These are phyloP conservation scores for Myiothlypis chrysogaster DNA, from an alignment of 2,797 vertebrate species.

Conservation along the genomic window DNA sequence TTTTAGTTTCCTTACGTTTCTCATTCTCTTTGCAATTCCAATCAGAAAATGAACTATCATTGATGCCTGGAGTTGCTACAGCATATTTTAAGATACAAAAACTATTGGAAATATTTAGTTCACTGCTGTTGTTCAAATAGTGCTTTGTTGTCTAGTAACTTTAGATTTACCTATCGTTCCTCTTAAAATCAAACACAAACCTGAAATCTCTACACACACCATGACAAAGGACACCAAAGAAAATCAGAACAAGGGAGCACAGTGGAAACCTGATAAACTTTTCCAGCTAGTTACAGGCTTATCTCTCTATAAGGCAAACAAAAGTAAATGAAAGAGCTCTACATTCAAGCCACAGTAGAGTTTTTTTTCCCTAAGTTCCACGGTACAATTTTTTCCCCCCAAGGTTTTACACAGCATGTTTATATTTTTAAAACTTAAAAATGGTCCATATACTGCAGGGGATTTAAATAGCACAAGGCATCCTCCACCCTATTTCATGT, in stretches of 20 bases:
- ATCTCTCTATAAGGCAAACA: neutral
- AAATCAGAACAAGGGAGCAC: neutral
- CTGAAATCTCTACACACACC: neutral
- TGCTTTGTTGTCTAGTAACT: neutral
- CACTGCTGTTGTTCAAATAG: neutral
- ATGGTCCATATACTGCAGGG: neutral
- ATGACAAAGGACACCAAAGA: neutral
- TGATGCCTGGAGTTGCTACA: neutral
- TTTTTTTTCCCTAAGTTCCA: neutral
- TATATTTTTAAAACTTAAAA: constrained; percentile 5
- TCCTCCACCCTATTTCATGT: neutral
- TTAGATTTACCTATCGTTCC: neutral
- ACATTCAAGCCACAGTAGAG: neutral
- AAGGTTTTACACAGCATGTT: neutral
- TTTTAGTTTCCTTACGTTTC: neutral
- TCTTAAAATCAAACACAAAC: constrained; percentile 19
- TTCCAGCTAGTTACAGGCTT: neutral
- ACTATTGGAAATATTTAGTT: neutral
- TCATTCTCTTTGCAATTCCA: constrained; percentile 14
- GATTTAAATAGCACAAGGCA: neutral
- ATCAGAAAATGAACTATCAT: neutral
- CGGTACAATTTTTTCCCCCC: neutral
- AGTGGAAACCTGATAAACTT: constrained; percentile 16
- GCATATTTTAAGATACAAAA: neutral
- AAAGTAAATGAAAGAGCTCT: neutral